Base-by-base conservation (phyloP, 2,888 invertebrate species). In the Noctua comes region DNA sequence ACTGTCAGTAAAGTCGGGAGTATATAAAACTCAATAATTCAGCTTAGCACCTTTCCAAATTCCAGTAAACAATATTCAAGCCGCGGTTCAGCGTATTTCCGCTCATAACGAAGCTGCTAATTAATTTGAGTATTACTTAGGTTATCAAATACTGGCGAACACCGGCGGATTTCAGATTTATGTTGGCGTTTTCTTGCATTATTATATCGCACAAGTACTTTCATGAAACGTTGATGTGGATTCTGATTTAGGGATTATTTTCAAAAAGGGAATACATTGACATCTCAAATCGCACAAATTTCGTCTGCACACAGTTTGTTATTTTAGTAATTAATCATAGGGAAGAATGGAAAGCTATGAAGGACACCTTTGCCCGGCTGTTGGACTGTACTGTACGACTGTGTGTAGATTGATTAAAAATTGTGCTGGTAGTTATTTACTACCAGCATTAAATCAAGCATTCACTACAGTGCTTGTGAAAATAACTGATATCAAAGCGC, bases 1-100 rank as follows among this genome's bases (percentile, higher is more conserved):
- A 21, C 8, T 7, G 0, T 51, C 51, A 51, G 2, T 21, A 8
- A 24, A 51, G 10, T 51, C 24, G 0, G 21, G 8, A 57, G 36
- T 31, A 72, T 18, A 11, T 62, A 69, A 81, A 69, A 66, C 82
- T 65, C 21, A 51, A 85, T 72, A 59, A 80, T 84, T 80, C 64
- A 76, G 65, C 62, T 74, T 76, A 76, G 70, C 70, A 68, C 73
- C 82, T 81, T 85, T 77, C 71, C 59, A 83, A 76, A 81, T 83
- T 75, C 24, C 74, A 69, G 72, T 48, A 71, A 69, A 82, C 69
- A 86, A 70, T 77, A 64, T 71, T 71, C 70, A 65, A 59, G 73
- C 64, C 31, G 70, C 64, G 70, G 86, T 59, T 73, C 54, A 18
- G 65, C 71, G 75, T 27, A 62, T 73, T 79, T 77, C 70, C 70